phyloP scores from a whole-genome alignment of 2,888 invertebrate species.

The Tipula unca region DNA sequence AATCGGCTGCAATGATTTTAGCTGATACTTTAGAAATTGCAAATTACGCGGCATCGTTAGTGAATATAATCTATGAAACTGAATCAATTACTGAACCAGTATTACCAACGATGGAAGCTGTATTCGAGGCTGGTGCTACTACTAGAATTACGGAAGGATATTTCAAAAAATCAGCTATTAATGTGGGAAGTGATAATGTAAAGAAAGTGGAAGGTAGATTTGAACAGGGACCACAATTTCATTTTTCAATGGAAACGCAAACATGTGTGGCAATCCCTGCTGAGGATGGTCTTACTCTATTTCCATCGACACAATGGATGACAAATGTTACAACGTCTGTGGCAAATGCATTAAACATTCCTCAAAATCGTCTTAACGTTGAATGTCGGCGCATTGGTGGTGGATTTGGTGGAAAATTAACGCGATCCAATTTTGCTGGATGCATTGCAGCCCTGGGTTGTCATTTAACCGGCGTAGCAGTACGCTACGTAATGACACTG shows the following conservation, averaged over 20 bases:
- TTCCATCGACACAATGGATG: slow-evolving; percentile 51
- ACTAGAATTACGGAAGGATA: slow-evolving; percentile 20
- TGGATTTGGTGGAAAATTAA: slow-evolving; percentile 58
- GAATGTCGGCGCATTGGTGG: slow-evolving; percentile 58
- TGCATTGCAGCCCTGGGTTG: slow-evolving; percentile 58
- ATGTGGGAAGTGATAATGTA: slow-evolving; percentile 27
- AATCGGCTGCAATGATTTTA: slow-evolving; percentile 49
- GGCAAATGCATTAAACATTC: slow-evolving; percentile 46
- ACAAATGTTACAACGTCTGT: slow-evolving; percentile 49
- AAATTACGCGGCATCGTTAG: slow-evolving; percentile 46
- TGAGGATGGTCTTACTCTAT: slow-evolving; percentile 61
- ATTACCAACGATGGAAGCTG: slow-evolving; percentile 38
- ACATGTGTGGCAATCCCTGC: slow-evolving; percentile 51
- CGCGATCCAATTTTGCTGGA: slow-evolving; percentile 47
- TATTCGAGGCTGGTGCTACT: slow-evolving; percentile 34
- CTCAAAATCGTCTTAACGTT: slow-evolving; percentile 52
- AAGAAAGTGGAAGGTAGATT: slow-evolving; percentile 46
- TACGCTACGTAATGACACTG: slow-evolving; percentile 52
- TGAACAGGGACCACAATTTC: slow-evolving; percentile 52
- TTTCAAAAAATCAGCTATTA: slow-evolving; percentile 27
- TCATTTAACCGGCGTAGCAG: slow-evolving; percentile 49
- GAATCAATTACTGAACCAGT: slow-evolving; percentile 29
- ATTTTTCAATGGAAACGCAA: slow-evolving; percentile 62
- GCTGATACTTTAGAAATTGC: slow-evolving; percentile 50
- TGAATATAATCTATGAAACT: slow-evolving; percentile 43